Evolutionary conservation across 1,140 invertebrate genomes (phyloP), one percentile per base, ranked within the genome.

Genomic region (Nomia melanderi): DNA sequence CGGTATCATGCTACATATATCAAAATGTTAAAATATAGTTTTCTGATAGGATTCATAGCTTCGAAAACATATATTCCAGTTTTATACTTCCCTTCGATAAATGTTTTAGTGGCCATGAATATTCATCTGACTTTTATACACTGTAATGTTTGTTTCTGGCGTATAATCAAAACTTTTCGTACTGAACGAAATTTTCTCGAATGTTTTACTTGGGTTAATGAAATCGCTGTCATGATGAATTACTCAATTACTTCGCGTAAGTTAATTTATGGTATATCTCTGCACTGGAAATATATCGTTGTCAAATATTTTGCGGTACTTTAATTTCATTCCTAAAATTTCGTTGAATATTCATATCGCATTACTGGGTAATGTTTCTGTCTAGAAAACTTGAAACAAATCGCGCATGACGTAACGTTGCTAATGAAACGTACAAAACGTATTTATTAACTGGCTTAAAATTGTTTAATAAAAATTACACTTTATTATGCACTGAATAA

Each of bases 181-280:
- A 31, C 23, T 11, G 31, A 69, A 69, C 33, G 67, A 77, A 70
- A 77, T 70, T 77, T 50, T 23, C 56, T 27, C 23, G 56, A 31
- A 70, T 69, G 66, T 71, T 77, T 53, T 77, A 71, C 36, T 77
- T 77, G 54, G 75, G 44, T 44, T 77, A 77, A 77, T 77, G 75
- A 71, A 77, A 77, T 71, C 56, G 41, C 66, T 8, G 67, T 14
- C n/a, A 17, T 77, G 57, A 77, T 77, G 36, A 54, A 77, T 77
- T 77, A 54, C 59, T 70, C 75, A 77, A 71, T 77, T 77, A 77
- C 66, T 62, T 71, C 44, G 57, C n/a, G 25, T 27, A 33, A 70
- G 75, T 77, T 77, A 77, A 77, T 77, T 77, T 77, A 77, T 77
- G 57, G 36, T 62, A 33, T 71, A 53, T 63, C 44, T 33, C 9